A percentile compares a stretch with the other conserved stretches of the same genome.
Evolutionary conservation across 2,888 invertebrate species (phyloP).

Genomic region (Metopia argyrocephala): DNA sequence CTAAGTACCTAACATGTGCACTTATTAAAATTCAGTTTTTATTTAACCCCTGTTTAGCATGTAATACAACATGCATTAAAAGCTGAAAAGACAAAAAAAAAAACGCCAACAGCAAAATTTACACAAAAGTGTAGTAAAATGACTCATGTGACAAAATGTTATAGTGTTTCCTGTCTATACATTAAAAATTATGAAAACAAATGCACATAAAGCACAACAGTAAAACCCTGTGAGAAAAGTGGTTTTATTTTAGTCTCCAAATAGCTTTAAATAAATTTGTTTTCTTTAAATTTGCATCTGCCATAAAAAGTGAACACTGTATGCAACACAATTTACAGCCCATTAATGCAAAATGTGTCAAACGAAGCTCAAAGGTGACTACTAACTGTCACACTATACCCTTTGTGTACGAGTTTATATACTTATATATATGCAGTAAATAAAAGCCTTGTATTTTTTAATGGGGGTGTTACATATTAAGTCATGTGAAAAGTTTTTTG

Average conservation of each 20-base stretch:
- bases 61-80: neutral
- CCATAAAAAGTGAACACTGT: neutral
- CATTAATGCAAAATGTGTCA: constrained; percentile 37
- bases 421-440: neutral
- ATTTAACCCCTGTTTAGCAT: neutral
- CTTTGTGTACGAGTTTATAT: neutral
- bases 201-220: neutral
- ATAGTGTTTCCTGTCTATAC: constrained; percentile 50
- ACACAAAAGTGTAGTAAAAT: neutral
- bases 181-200: constrained; percentile 5
- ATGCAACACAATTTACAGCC: neutral
- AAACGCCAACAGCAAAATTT: neutral
- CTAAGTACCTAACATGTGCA: neutral
- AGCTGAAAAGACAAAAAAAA: neutral
- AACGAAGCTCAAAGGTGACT: constrained; percentile 63
- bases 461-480: constrained; percentile 57
- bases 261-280: neutral
- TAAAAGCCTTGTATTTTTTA: constrained; percentile 35
- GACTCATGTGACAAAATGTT: constrained; percentile 1
- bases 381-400: constrained; percentile 37
- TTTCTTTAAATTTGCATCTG: neutral
- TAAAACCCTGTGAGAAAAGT: neutral
- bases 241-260: neutral
- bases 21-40: neutral
- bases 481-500: constrained; percentile 57